These are phyloP conservation scores for Pachypanchax playfairii DNA, from an alignment of 2,113 vertebrate genomes.

Conservation along the genomic window DNA sequence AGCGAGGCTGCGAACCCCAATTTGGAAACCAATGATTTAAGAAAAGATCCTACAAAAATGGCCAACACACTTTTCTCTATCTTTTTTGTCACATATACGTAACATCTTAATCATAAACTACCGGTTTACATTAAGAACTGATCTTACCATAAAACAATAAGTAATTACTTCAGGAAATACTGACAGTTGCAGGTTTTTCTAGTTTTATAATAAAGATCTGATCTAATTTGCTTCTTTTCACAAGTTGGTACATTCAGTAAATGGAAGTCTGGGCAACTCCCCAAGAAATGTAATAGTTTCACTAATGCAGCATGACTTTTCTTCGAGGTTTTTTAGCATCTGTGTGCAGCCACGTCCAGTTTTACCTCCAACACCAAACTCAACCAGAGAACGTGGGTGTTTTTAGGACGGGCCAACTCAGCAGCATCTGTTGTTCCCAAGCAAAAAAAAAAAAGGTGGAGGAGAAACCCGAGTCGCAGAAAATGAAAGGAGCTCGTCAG, in stretches of 20 bases:
- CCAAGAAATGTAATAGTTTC: constrained; percentile 43
- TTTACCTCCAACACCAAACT: constrained; percentile 23
- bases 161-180: background rate
- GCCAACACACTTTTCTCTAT: too few species aligned
- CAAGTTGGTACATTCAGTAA: too few species aligned
- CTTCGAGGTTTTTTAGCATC: constrained; percentile 20
- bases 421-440: constrained; percentile 72
- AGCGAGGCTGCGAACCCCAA: too few species aligned
- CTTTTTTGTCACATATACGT: too few species aligned
- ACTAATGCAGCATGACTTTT: constrained; percentile 24
- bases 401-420: constrained; percentile 69
- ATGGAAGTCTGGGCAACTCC: background rate
- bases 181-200: background rate
- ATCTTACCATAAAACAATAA: too few species aligned
- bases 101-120: too few species aligned
- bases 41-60: too few species aligned
- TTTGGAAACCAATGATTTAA: too few species aligned
- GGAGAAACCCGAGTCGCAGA: constrained; percentile 76
- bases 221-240: too few species aligned
- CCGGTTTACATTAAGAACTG: too few species aligned
- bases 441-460: constrained; percentile 48
- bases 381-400: constrained; percentile 45
- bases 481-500: constrained; percentile 83
- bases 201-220: background rate
- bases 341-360: background rate